Base-by-base conservation (phyloP, 2,888 invertebrate genomes). In the Smittia aterrima region DNA sequence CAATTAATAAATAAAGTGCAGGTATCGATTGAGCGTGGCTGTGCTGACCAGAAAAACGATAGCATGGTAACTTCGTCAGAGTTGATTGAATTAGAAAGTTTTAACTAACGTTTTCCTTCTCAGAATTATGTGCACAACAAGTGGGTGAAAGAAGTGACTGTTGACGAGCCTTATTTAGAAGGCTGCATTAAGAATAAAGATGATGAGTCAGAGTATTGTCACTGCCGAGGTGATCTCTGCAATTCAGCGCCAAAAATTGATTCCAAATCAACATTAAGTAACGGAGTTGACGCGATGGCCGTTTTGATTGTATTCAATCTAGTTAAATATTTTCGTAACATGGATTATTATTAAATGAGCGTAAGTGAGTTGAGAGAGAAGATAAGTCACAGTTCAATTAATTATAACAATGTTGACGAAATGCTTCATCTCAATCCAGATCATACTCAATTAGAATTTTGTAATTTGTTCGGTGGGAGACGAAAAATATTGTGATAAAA, bases 141-240 rank as follows among this genome's bases (percentile, higher is more conserved):
- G 77, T 93, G 92, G 92, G 84, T 86, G 53, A 84, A 85, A 62
- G 86, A 87, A 79, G 86, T 88, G 76, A 85, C 86, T 77, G 85
- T 93, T 40, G 85, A 89, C 77, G 89, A 89, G 79, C 89, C 90
- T 0, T 93, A 92, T 79, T 79, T 84, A 74, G 90, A 90, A 79
- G 92, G 91, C 9, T 93, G 93, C 79, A 82, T 85, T 75, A 82
- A 83, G 72, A 77, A 80, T 53, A 78, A 79, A 6, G 80, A 79
- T 64, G 79, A 81, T 16, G 77, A 77, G 72, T 80, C 79, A 75
- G 79, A 79, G 7, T 89, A 90, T 81, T 94, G 93, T 80, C 93
- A 91, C 81, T 94, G 93, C 79, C 86, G 88, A 47, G 86, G 86
- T 62, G 85, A 90, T 79, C 84, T 92, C 58, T 94, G 93, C 83